Conservation (phyloP, 2,113 vertebrate species). For the Meleagris gallopavo region DNA sequence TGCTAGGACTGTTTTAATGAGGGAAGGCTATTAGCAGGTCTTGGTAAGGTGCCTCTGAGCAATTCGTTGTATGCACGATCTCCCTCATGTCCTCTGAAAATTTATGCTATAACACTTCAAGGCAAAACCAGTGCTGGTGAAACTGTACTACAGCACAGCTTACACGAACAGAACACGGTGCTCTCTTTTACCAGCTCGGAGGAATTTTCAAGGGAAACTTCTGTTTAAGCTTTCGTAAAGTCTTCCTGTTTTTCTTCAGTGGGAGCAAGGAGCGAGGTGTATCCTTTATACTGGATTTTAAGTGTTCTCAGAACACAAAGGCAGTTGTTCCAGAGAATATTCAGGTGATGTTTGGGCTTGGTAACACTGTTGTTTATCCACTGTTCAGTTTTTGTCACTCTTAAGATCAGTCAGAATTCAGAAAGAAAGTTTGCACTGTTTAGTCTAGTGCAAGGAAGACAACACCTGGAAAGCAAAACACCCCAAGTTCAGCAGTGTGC, state of each 20-base stretch:
- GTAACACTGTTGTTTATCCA: too few relatives aligned
- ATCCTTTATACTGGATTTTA: neutral
- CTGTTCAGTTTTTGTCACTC: neutral
- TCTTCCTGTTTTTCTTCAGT: neutral
- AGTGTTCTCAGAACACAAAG: neutral
- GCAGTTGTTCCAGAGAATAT: neutral
- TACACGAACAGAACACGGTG: neutral
- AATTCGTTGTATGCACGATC: neutral
- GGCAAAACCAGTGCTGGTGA: neutral
- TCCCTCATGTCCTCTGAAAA: neutral
- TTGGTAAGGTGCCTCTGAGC: neutral
- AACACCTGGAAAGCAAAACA: neutral
- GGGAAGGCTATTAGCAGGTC: neutral
- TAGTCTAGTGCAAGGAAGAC: neutral
- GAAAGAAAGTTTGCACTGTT: neutral
- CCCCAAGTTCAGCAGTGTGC: neutral
- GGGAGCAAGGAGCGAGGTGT: neutral
- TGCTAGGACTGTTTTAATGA: neutral
- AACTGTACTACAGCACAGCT: neutral
- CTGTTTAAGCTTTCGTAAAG: neutral
- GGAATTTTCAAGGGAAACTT: constrained; percentile 3
- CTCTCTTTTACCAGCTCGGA: neutral
- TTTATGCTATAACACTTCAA: neutral
- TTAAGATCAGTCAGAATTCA: neutral
- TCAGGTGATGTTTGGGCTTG: neutral